Percentiles rank a stretch among this genome's conserved stretches.
Evolutionary conservation across 2,113 vertebrate species (phyloP).

Genomic region (Lagopus leucura): DNA sequence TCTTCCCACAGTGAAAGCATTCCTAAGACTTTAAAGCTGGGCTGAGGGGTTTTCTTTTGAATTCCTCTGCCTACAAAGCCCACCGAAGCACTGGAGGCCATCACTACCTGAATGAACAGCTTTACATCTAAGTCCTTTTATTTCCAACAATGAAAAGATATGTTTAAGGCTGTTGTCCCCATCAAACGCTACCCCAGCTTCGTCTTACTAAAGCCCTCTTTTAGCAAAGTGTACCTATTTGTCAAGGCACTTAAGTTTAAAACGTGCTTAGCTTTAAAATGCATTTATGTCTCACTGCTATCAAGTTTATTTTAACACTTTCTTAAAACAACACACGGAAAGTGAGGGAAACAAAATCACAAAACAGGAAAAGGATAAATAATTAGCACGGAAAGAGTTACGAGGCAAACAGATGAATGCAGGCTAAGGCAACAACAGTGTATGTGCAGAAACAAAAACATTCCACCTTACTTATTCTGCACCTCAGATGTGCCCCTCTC

Average conservation of each 20-base stretch:
- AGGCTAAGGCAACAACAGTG: neutral
- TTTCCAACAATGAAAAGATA: conserved; percentile 45
- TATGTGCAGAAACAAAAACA: neutral
- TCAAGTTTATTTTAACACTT: neutral
- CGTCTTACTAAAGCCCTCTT: neutral
- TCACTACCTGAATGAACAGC: conserved; percentile 43
- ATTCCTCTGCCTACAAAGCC: conserved; percentile 39
- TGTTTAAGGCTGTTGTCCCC: conserved; percentile 43
- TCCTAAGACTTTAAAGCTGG: conserved; percentile 56
- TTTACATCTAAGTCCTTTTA: conserved; percentile 3
- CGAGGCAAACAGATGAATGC: neutral
- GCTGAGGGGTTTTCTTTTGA: conserved; percentile 28
- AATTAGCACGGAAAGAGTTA: neutral
- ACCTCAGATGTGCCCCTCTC: neutral
- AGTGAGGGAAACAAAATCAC: neutral
- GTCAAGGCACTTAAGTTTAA: conserved; percentile 52
- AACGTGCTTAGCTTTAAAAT: conserved; percentile 27
- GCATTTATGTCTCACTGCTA: neutral
- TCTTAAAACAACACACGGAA: neutral
- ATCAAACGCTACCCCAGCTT: conserved; percentile 17
- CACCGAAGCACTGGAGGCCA: neutral
- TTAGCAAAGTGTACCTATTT: neutral
- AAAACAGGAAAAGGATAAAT: neutral
- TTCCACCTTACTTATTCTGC: neutral
- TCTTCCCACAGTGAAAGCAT: conserved; percentile 58